Conservation (phyloP, 2,888 invertebrate genomes). For the Anorthoa munda region DNA sequence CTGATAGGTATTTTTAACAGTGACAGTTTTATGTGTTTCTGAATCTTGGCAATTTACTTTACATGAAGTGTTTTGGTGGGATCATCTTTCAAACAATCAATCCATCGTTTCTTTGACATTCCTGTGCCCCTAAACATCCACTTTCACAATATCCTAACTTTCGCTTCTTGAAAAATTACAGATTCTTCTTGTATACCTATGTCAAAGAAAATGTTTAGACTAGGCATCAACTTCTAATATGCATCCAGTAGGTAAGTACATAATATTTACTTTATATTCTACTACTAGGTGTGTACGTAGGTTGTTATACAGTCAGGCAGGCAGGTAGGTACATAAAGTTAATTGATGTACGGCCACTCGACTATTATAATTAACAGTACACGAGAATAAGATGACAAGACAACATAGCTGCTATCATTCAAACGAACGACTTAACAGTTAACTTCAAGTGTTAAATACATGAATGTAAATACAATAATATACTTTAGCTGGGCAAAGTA, state of each 20-base stretch:
- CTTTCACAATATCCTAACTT: not conserved
- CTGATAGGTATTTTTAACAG: no score
- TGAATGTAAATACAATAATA: not conserved
- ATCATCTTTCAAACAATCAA: not conserved
- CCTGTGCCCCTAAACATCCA: not conserved
- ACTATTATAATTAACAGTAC: constrained; percentile 8
- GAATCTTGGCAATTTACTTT: not conserved
- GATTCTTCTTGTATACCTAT: not conserved
- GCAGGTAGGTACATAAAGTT: constrained; percentile 6
- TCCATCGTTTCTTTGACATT: not conserved
- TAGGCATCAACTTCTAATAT: not conserved
- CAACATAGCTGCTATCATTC: constrained; percentile 29
- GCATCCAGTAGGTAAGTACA: not conserved
- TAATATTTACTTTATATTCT: not conserved
- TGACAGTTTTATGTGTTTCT: not conserved
- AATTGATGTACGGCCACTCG: constrained; percentile 17
- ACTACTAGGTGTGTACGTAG: not conserved
- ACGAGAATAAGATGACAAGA: constrained; percentile 11
- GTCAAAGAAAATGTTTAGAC: not conserved
- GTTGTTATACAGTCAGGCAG: not conserved
- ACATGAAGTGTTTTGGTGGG: not conserved
- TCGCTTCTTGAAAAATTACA: not conserved
- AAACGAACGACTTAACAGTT: not conserved
- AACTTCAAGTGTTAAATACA: not conserved
- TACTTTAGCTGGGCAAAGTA: not conserved